Evolutionary conservation across 2,113 vertebrate species (phyloP).

Genomic region (Phylloscopus trochiloides): DNA sequence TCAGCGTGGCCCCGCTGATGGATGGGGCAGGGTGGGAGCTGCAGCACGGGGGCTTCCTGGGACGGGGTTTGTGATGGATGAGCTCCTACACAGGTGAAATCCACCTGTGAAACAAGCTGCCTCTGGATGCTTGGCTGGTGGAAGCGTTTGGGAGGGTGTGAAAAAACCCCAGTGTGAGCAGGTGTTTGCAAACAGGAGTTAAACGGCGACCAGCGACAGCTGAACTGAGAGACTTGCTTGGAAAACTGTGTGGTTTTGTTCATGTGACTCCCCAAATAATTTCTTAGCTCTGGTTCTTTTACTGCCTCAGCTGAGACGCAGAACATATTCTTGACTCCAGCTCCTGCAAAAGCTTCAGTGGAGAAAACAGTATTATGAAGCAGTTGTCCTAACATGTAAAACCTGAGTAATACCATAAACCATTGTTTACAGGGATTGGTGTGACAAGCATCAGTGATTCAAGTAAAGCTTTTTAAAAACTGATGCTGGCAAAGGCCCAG

Average conservation of each 20-base stretch:
- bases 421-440: background rate
- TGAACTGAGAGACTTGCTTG: background rate
- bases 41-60: background rate
- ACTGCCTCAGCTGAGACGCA: background rate
- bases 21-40: background rate
- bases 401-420: background rate
- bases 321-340: background rate
- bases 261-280: background rate
- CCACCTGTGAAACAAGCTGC: constrained; percentile 32
- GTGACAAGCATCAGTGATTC: background rate
- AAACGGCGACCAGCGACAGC: background rate
- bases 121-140: background rate
- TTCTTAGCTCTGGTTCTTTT: background rate
- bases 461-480: background rate
- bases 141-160: background rate
- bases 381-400: background rate
- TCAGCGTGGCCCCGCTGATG: constrained; percentile 1
- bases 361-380: background rate
- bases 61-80: background rate
- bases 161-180: background rate
- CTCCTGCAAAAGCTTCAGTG: background rate
- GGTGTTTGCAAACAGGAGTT: background rate
- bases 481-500: background rate
- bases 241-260: background rate
- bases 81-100: background rate